Evolutionary conservation across 1,140 invertebrate genomes (phyloP), one percentile per base, ranked within the genome.

Genomic region (Ctenoplectra terminalis): DNA sequence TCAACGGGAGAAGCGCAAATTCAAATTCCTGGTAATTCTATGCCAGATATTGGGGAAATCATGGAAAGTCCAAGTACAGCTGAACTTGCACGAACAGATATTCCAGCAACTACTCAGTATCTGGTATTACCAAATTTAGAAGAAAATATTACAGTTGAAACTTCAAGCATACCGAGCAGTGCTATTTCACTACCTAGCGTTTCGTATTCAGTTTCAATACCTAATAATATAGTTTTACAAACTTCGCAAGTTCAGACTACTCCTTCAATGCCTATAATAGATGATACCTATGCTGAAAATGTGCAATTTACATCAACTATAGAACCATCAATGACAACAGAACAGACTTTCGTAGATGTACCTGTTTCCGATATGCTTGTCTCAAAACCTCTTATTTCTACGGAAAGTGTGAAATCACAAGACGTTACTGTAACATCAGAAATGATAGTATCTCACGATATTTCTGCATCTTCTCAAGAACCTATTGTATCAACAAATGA

Each of bases 261-360:
- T 29, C 92, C 92, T 4, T 94, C 93, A 8, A 93, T 94, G 93
- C 92, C 93, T 23, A 92, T 93, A 56, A 93, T 94, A 60, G 93
- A 94, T 61, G 93, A 94, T 46, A 76, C 81, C 29, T 93, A 85
- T 29, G n/a, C 64, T 3, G 92, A 92, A 48, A 84, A 83, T 61
- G 71, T 82, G 1, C 85, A 87, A 64, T 91, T 89, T n/a, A 66
- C 56, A 11, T 77, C 88, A 37, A 75, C 85, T 8, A 80, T 86
- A 17, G 84, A 89, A 81, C 61, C 79, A 9, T 23, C 87, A 0
- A 77, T 86, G 4, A 69, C 83, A 15, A 23, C 73, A 5, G 89
- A 91, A 26, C 66, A 84, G 13, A 89, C 72, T 63, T 92, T 89
- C 7, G 80, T 77, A 0, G 85, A 92, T 20, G 85, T 89, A 23